Percentiles rank a stretch among this genome's conserved stretches.
Conservation (phyloP, 2,113 vertebrate species). For the Corvus moneduloides region DNA sequence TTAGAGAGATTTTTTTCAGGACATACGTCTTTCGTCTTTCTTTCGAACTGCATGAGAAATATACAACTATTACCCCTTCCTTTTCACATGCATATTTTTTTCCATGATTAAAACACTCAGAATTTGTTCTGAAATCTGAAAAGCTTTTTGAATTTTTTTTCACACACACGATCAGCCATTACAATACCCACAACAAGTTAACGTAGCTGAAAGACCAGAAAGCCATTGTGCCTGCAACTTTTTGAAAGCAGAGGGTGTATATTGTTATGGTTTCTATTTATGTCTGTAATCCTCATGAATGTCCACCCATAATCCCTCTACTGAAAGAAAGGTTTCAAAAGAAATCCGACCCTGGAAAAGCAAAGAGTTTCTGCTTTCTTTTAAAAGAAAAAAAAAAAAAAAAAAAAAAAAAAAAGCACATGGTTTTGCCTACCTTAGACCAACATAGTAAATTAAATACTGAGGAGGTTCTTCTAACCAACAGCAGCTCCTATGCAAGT, state of each 20-base stretch:
- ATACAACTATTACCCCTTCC: background rate
- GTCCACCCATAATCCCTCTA: background rate
- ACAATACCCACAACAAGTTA: background rate
- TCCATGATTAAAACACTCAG: background rate
- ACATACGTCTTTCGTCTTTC: background rate
- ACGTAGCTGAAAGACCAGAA: background rate
- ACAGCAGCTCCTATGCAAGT: background rate
- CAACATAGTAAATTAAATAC: background rate
- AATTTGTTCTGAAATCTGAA: background rate
- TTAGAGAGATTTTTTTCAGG: background rate
- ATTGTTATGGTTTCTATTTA: background rate
- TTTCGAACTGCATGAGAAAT: background rate
- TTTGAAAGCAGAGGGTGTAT: background rate
- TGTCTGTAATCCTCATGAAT: background rate
- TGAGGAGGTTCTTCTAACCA: background rate
- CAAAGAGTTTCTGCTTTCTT: background rate
- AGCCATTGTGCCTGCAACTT: background rate
- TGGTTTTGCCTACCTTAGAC: background rate
- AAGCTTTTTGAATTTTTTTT: background rate
- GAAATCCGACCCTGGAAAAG: background rate
- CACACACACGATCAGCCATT: fast-evolving
- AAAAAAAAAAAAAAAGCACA: fast-evolving
- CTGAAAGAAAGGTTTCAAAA: background rate
- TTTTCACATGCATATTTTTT: background rate
- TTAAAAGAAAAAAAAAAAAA: background rate